A percentile compares a stretch with the other conserved stretches of the same genome.
Conservation (phyloP, 2,797 vertebrate species). For the Salarias fasciatus region DNA sequence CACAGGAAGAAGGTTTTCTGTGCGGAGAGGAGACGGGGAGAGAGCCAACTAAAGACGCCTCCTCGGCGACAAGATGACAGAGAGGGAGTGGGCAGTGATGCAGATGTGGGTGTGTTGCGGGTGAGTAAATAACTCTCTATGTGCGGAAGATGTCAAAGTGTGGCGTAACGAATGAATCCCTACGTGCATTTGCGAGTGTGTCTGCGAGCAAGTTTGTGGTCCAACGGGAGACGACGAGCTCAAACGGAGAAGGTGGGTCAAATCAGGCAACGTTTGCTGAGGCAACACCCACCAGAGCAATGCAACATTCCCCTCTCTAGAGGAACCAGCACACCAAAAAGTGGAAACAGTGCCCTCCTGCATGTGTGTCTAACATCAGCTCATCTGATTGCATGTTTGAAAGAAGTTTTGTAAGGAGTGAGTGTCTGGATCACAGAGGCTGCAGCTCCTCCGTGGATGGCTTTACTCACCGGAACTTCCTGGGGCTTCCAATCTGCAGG, state of each 20-base stretch:
- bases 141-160: conserved; percentile 16
- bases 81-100: conserved; percentile 41
- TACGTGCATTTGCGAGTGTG: not conserved
- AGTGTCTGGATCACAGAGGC: too few species aligned
- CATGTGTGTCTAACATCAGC: too few species aligned
- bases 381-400: too few species aligned
- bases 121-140: conserved; percentile 25
- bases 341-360: conserved; percentile 34
- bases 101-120: conserved; percentile 46
- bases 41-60: conserved; percentile 6
- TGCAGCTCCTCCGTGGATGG: too few species aligned
- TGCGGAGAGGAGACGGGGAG: conserved; percentile 3
- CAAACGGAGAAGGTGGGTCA: conserved; percentile 27
- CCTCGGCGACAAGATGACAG: conserved; percentile 6
- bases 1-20: not conserved
- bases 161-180: not conserved
- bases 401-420: too few species aligned
- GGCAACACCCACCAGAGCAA: conserved; percentile 54
- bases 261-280: conserved; percentile 36
- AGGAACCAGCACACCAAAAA: conserved; percentile 32
- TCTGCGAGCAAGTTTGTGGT: conserved; percentile 19
- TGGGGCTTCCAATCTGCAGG: conserved; percentile 66
- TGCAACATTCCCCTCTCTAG: conserved; percentile 56
- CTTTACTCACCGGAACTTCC: conserved; percentile 70
- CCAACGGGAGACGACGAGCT: conserved; percentile 32